Base-by-base conservation (phyloP, 2,113 vertebrate species). In the Pterocles gutturalis region DNA sequence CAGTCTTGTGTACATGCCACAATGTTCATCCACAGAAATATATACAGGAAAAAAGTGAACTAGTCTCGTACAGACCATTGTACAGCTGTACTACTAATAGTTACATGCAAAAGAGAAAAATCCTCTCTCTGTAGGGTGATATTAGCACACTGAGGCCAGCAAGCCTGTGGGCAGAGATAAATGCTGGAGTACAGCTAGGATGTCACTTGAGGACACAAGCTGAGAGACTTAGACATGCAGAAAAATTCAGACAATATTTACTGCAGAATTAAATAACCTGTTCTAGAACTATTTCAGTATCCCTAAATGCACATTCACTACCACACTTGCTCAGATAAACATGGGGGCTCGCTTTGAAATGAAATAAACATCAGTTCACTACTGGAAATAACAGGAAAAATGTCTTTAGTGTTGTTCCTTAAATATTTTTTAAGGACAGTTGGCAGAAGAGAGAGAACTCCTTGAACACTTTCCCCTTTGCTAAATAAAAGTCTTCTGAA, bases 401-500 rank as follows among this genome's bases (percentile, higher is more conserved):
- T 12, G 41, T 55, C 61, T n/a, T 89, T 15, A n/a, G 53, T 46
- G 21, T 31, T 73, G 48, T 21, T 73, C 34, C 93, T 91, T 57
- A 60, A 87, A 38, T 46, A 87, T 43, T 95, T 89, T 89, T 83
- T 79, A 80, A 82, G 77, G 78, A 31, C n/a, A 60, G 80, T 70
- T 87, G 91, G 66, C 87, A 94, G 65, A 87, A 90, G 85, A 87
- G 81, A 93, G 75, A 58, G 48, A 86, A 60, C 38, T 83, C 45
- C 28, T 33, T 60, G 21, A 82, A 69, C 67, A 71, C 49, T 76
- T 46, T 22, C 71, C 66, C 11, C 55, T 62, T 80, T 86, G 77
- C 97, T 94, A 97, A 91, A 93, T 95, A 97, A 96, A 93, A 97
- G 55, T 80, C 75, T 91, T 58, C 89, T 69, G 91, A 69, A 92